Evolutionary conservation across 2,797 vertebrate species (phyloP), one percentile per base, ranked within the genome.

Genomic region (Typhlichthys eigenmanni): DNA sequence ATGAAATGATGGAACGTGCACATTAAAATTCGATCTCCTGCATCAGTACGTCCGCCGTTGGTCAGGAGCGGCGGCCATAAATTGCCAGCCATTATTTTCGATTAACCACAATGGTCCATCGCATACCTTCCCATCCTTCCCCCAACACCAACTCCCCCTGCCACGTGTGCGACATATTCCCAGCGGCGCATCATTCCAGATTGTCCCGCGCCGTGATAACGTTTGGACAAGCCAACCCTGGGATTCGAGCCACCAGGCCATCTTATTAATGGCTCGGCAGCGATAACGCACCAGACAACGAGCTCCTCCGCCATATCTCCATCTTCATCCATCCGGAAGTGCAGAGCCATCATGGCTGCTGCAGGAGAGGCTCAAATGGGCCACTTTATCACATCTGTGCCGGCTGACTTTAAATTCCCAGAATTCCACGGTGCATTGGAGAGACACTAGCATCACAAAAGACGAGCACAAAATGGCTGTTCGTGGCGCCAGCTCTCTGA

Each of bases 21-120:
- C 88, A 89, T 91, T 86, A 87, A 88, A 91, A 90, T 90, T 87
- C 78, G 58, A 91, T 91, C 89, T 89, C 84, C 64, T 83, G 84
- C 84, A 88, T 91, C 90, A 87, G 85, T 88, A 89, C 85, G 81
- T 87, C 69, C 83, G 81, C 55, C 57, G 69, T 75, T 71, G 80
- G 83, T 86, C 83, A 80, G 72, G 77, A 85, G 34, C 52, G 57
- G 81, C 76, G 61, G 79, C 89, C 80, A 90, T 90, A 90, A 92
- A 89, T 90, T 87, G 83, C 84, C 13, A 68, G 84, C 83, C 83
- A 88, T 89, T 90, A 90, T 90, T 91, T 90, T 85, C 82, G 81
- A 90, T 90, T 92, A 91, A 86, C 83, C 79, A 81, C 65, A 63
- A 75, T 81, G 85, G 78, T 69, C 81, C 79, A 29, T 82, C 78